These are phyloP conservation scores for Oscheius sp. DNA, from an alignment of 1,140 invertebrate species.

Conservation along the genomic window DNA sequence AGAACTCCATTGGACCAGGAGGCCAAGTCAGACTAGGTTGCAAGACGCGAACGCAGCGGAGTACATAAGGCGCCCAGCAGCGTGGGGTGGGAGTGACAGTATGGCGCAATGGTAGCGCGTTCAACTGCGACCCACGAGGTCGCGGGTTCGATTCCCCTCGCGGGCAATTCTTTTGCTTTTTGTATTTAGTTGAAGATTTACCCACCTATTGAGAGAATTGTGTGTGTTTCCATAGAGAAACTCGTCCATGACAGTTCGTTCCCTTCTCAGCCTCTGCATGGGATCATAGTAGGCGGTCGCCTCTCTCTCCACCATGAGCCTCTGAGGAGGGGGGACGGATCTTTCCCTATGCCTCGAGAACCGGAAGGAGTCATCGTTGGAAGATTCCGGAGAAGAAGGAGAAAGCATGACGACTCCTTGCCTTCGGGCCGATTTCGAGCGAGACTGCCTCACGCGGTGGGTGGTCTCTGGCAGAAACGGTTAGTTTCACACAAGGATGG, in stretches of 20 bases:
- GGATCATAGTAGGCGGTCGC: neutral
- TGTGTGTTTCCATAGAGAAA: neutral
- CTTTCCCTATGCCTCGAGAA: neutral
- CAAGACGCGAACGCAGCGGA: too few relatives aligned
- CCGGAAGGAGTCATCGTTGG: conserved; percentile 9
- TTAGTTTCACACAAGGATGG: neutral
- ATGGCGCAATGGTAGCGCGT: too few relatives aligned
- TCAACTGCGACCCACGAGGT: too few relatives aligned
- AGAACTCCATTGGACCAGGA: too few relatives aligned
- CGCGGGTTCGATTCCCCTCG: too few relatives aligned
- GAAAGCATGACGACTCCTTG: conserved; percentile 24
- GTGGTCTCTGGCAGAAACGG: neutral
- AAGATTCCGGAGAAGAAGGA: conserved; percentile 13
- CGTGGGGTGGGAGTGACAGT: too few relatives aligned
- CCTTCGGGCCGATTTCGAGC: conserved; percentile 6
- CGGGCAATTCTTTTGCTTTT: too few relatives aligned
- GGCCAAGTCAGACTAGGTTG: too few relatives aligned
- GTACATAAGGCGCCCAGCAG: too few relatives aligned
- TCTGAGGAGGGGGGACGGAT: conserved; percentile 5
- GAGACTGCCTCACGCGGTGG: conserved; percentile 1
- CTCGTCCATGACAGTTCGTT: neutral
- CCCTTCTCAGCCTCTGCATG: neutral
- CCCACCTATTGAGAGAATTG: neutral
- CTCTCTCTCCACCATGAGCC: neutral
- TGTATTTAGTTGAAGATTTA: too few relatives aligned